phyloP scores from a whole-genome alignment of 1,140 invertebrate genomes.

The Pristionchus pacificus region DNA sequence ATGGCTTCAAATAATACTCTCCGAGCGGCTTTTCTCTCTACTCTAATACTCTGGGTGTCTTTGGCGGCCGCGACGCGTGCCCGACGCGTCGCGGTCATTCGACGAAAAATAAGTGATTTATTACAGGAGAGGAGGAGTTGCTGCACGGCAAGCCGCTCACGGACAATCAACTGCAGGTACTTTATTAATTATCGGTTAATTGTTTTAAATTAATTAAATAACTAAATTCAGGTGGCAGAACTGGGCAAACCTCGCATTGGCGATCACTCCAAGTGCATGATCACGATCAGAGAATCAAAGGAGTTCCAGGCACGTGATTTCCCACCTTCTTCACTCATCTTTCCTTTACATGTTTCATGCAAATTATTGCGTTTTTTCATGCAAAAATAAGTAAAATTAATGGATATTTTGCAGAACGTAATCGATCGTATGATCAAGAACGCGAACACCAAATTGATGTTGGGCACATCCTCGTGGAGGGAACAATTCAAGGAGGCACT shows the following conservation, averaged over 20 bases:
- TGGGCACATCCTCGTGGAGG: conserved; percentile 94
- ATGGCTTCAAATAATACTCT: too few species aligned
- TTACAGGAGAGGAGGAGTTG: too few species aligned
- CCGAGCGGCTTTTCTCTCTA: too few species aligned
- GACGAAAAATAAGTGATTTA: too few species aligned
- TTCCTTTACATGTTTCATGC: not conserved
- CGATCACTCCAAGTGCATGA: conserved; percentile 74
- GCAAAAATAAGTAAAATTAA: not conserved
- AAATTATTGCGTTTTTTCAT: conserved; percentile 3
- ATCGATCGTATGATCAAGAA: conserved; percentile 94
- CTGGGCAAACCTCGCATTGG: conserved; percentile 83
- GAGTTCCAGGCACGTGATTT: conserved; percentile 97
- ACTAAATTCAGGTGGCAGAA: conserved; percentile 80
- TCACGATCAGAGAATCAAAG: conserved; percentile 90
- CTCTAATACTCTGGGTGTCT: too few species aligned
- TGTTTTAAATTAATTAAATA: too few species aligned
- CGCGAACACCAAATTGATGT: conserved; percentile 84
- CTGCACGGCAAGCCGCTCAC: conserved; percentile 61
- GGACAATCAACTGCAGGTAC: conserved; percentile 72
- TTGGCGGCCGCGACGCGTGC: too few species aligned
- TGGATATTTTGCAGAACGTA: conserved; percentile 70
- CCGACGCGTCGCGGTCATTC: too few species aligned
- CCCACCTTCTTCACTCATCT: conserved; percentile 9
- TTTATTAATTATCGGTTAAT: too few species aligned
- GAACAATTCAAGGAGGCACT: conserved; percentile 95